phyloP scores from a whole-genome alignment of 2,113 vertebrate genomes.

The Pyrgilauda ruficollis region DNA sequence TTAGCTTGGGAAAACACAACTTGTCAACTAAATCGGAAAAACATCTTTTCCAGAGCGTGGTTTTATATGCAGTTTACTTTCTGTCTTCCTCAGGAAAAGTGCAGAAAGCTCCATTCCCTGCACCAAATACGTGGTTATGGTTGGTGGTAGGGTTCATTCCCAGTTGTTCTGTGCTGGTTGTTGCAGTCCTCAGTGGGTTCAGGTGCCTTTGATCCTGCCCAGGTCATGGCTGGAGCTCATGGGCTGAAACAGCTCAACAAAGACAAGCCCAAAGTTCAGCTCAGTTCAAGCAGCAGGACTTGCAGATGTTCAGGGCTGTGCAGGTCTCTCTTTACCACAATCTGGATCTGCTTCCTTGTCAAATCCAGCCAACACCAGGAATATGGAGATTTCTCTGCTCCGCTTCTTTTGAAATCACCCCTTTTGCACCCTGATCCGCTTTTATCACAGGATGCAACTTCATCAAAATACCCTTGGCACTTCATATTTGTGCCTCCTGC shows the following conservation, averaged over 20 bases:
- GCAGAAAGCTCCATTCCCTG: neutral
- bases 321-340: neutral
- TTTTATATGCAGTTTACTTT: neutral
- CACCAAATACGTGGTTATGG: neutral
- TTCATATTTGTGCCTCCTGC: neutral
- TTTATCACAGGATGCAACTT: neutral
- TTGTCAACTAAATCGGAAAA: neutral
- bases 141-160: neutral
- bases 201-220: neutral
- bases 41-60: neutral
- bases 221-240: neutral
- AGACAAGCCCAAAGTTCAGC: neutral
- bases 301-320: neutral
- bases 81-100: neutral
- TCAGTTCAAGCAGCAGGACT: neutral
- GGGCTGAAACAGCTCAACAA: neutral
- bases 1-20: neutral
- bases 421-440: neutral
- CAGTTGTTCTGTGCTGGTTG: neutral
- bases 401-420: neutral
- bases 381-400: neutral
- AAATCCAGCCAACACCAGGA: neutral
- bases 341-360: neutral
- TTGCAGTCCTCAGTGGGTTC: neutral
- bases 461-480: neutral